Evolutionary conservation across 2,113 vertebrate species (phyloP), one percentile per base, ranked within the genome.

Genomic region (Macquaria australasica): DNA sequence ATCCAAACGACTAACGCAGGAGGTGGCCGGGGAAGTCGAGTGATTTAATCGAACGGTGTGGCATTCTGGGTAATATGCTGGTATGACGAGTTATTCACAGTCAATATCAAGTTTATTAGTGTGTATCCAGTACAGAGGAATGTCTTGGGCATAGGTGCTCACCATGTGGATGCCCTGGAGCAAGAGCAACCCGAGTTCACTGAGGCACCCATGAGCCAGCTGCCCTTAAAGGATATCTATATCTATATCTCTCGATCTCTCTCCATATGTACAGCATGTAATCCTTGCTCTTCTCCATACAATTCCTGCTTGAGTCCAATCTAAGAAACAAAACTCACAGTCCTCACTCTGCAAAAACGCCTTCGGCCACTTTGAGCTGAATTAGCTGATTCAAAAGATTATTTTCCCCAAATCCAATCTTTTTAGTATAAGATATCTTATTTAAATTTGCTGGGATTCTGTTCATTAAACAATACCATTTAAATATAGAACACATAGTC

Each of bases 31-130:
- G 12, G 53, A 82, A 48, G 34, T 77, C 0, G 3, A 64, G 50
- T 8, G 34, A 62, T 60, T 79, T 90, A 73, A 88, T 81, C 20
- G 50, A 56, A 62, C 56, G n/a, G 20, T 18, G 18, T 51, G n/a
- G 80, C 28, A 12, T 75, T 80, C 25, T 60, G 71, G 58, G 59
- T 85, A 23, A 63, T 70, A 20, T 16, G 67, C 34, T 37, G 51
- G 34, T 60, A 34, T 80, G 15, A 37, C 9, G 31, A 16, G 18
- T 83, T 73, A 50, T 72, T 23, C 45, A 37, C 11, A 37, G 25
- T 63, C 20, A 9, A n/a, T 60, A 25, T 66, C 6, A 12, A 51
- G 43, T 67, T 77, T 31, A 76, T 68, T 79, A 58, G 48, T 56
- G 41, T 58, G 76, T 41, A 25, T 50, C 31, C 4, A n/a, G 51